Evolutionary conservation across 2,888 invertebrate genomes (phyloP), one percentile per base, ranked within the genome.

Genomic region (Tenodera sinensis): DNA sequence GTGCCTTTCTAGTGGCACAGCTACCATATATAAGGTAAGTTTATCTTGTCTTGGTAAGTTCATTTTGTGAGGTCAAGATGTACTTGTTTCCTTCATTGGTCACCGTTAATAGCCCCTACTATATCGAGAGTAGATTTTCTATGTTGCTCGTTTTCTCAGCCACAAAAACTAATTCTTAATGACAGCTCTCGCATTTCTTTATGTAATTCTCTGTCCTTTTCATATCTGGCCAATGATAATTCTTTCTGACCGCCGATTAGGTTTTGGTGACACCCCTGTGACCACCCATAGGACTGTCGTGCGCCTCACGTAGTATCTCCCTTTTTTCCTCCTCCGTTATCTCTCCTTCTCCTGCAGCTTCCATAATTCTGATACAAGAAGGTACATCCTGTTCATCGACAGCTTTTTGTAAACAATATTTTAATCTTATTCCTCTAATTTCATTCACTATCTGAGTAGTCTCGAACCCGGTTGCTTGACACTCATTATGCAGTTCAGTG

Each of bases 341-440:
- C n/a, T 85, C 30, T 4, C 30, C 30, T 85, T 20, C n/a, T 27
- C 34, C 7, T 34, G 15, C 42, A 9, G 12, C n/a, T 12, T 25
- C 4, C n/a, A 14, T 54, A 28, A 14, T 54, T n/a, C 20, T 81
- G 28, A 27, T 27, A 4, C 3, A 1, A 34, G 34, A 84, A 28
- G 20, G 28, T 14, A 27, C 25, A 89, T 81, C 91, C 91, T 2
- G 83, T 83, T 25, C 91, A 91, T 27, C 83, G 71, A 91, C 4
- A 91, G 91, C 28, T 91, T 90, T 85, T 91, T 91, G 84, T 92
- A 92, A 7, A 89, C 88, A 4, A 92, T 91, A 83, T 91, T 90
- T 87, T 91, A 92, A 25, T 92, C 91, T 87, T 91, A 92, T 89
- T 92, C 92, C 27, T 91, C 90, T 12, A 92, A 90, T 90, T 91